Evolutionary conservation across 2,888 invertebrate genomes (phyloP), one percentile per base, ranked within the genome.

Genomic region (Neoascia interrupta): DNA sequence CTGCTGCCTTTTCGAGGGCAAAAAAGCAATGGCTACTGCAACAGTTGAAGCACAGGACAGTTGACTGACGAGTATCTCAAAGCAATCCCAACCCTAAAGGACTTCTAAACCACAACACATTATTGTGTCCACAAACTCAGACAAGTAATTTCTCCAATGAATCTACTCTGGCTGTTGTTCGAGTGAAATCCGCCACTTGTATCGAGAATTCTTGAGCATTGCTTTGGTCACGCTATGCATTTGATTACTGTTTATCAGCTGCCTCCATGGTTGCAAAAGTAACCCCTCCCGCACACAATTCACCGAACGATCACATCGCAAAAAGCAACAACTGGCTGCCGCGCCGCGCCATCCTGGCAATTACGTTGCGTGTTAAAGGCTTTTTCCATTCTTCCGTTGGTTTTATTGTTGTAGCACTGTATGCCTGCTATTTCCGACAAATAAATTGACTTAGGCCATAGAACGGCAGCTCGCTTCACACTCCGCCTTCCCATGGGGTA

Each of bases 151-250:
- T 41, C 54, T 61, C 47, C 49, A 61, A 69, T 56, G 56, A 13
- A 49, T 69, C 69, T 63, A 43, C 56, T 28, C 18, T n/a, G 45
- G 26, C 31, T 63, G 39, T 49, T 37, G n/a, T n/a, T n/a, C n/a
- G 15, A 56, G 31, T 63, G 26, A 56, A 69, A 63, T 51, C 74
- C 36, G 49, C 75, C 43, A 53, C 56, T 64, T 70, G 56, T 56
- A 39, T 75, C 15, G 31, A 43, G 64, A 76, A 45, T 63, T 53
- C 28, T 43, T 58, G 53, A 39, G 75, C 63, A 64, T 70, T 64
- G 70, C 58, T 64, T 70, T 64, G 8, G 75, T 70, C 75, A 76
- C 75, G 75, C 75, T 43, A 70, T 63, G 63, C 63, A 70, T 70
- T 63, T 63, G 36, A 37, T 56, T 75, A 56, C 61, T 69, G 49